Conservation (phyloP, 2,888 invertebrate species). For the Diabrotica balteata region DNA sequence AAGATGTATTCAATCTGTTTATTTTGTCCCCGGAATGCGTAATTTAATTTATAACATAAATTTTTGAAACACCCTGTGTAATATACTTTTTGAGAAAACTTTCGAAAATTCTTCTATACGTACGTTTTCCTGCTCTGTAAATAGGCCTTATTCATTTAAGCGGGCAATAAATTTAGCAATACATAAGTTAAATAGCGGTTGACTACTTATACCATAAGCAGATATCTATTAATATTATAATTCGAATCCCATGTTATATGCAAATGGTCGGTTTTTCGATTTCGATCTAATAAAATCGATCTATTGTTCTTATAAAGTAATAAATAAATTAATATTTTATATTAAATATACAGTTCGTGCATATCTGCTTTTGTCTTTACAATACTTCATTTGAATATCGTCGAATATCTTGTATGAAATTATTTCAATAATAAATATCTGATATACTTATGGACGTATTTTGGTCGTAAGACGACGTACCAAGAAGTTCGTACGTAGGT, state of each 20-base stretch:
- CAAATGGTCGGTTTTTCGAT: conserved; percentile 54
- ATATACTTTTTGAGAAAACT: too few species aligned
- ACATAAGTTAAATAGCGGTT: background rate
- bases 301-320: conserved; percentile 59
- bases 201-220: conserved; percentile 38
- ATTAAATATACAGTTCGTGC: conserved; percentile 52
- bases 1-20: too few species aligned
- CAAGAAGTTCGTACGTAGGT: too few species aligned
- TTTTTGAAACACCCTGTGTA: too few species aligned
- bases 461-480: too few species aligned
- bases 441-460: conserved; percentile 25
- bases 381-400: conserved; percentile 58
- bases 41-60: too few species aligned
- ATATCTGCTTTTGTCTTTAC: conserved; percentile 50
- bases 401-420: conserved; percentile 49
- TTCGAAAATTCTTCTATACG: too few species aligned
- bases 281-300: conserved; percentile 60
- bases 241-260: conserved; percentile 54
- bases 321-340: conserved; percentile 59
- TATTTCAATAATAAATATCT: conserved; percentile 48
- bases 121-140: background rate
- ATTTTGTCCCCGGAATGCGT: too few species aligned
- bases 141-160: too few species aligned
- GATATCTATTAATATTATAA: conserved; percentile 51
- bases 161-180: background rate